A percentile compares a stretch with the other conserved stretches of the same genome.
phyloP scores from a whole-genome alignment of 2,113 vertebrate species.

The Scomber colias region DNA sequence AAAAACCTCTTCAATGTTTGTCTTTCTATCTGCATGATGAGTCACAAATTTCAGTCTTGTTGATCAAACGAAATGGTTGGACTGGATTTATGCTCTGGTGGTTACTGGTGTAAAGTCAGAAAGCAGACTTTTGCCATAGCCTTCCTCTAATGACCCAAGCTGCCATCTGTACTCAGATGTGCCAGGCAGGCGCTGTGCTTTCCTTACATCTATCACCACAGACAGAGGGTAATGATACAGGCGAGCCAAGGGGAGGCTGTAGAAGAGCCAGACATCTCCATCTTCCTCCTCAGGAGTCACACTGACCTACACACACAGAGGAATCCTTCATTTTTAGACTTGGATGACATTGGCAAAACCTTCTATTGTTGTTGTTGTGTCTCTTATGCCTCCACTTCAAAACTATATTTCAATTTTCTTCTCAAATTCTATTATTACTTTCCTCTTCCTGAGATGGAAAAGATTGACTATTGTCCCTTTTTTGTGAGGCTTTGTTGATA shows the following conservation, averaged over 20 bases:
- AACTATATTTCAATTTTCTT: conserved; percentile 17
- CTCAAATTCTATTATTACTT: conserved; percentile 13
- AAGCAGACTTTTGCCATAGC: conserved; percentile 19
- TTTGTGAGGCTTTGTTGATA: conserved; percentile 17
- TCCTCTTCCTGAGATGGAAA: conserved; percentile 14
- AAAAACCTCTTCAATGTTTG: neutral
- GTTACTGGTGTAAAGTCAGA: conserved; percentile 17
- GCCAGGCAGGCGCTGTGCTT: conserved; percentile 35
- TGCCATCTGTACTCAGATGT: conserved; percentile 48
- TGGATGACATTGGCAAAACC: conserved; percentile 14
- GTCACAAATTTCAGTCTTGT: conserved; percentile 6
- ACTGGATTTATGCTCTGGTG: conserved; percentile 22
- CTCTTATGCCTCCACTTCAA: neutral
- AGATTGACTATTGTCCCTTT: neutral
- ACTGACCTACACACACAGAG: conserved; percentile 38
- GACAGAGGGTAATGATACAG: conserved; percentile 61
- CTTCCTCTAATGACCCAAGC: conserved; percentile 48
- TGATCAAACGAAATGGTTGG: conserved; percentile 22
- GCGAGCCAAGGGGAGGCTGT: conserved; percentile 36
- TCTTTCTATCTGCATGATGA: neutral
- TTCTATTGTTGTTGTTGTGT: conserved; percentile 19
- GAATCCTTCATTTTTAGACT: conserved; percentile 6
- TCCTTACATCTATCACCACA: conserved; percentile 59
- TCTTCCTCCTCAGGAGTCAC: conserved; percentile 51
- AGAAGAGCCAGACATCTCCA: conserved; percentile 55